Percentiles rank a stretch among this genome's conserved stretches.
Conservation (phyloP, 2,888 invertebrate species). For the Spilarctia lutea region DNA sequence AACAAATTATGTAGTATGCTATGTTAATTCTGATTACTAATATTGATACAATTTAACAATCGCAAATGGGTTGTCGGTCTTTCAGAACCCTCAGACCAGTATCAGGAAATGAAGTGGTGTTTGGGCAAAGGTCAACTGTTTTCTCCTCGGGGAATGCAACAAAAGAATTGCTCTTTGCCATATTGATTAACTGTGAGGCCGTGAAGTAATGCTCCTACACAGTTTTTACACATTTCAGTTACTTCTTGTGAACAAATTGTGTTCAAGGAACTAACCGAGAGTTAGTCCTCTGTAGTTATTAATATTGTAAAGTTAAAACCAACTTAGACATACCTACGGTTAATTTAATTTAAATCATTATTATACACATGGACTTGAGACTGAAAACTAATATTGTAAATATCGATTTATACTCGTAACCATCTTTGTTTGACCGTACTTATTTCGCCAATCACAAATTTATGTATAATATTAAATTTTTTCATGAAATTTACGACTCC, state of each 20-base stretch:
- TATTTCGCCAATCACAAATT: slow-evolving; percentile 17
- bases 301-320: too few species aligned
- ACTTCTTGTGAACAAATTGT: too few species aligned
- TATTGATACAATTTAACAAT: too few species aligned
- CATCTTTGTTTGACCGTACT: slow-evolving; percentile 15
- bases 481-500: slow-evolving; percentile 24
- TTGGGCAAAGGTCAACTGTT: neutral
- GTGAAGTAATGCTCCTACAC: too few species aligned
- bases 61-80: too few species aligned
- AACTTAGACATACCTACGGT: neutral
- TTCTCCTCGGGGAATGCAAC: neutral
- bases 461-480: slow-evolving; percentile 18
- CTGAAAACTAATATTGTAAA: neutral
- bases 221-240: neutral
- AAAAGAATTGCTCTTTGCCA: too few species aligned
- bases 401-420: slow-evolving; percentile 24
- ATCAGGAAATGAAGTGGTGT: neutral
- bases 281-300: too few species aligned
- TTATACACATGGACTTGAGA: neutral
- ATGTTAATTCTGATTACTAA: too few species aligned
- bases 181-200: too few species aligned
- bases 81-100: neutral
- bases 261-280: too few species aligned
- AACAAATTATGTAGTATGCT: too few species aligned
- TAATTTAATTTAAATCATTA: neutral